phyloP scores from a whole-genome alignment of 2,888 invertebrate genomes.

The Dugesia japonica region DNA sequence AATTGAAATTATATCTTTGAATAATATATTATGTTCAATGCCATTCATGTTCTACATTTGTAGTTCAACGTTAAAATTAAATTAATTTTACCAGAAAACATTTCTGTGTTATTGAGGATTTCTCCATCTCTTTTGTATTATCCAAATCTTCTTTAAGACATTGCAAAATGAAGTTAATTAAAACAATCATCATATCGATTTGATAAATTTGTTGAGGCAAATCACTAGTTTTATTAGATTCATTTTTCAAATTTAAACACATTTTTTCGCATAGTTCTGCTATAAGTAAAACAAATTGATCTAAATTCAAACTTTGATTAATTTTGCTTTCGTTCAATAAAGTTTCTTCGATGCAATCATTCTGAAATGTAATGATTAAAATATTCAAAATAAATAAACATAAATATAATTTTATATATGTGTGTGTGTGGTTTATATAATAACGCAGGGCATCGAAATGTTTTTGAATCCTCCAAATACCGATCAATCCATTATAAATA shows the following conservation, averaged over 20 bases:
- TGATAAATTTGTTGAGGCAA: conserved; percentile 9
- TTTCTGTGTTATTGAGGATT: neutral
- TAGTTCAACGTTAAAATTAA: too few species aligned
- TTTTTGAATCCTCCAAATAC: too few species aligned
- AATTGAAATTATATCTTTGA: neutral
- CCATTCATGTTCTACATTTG: neutral
- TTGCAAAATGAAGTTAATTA: neutral
- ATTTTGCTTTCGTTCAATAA: neutral
- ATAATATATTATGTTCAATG: neutral
- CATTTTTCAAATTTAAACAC: neutral
- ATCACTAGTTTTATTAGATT: neutral
- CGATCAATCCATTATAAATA: too few species aligned
- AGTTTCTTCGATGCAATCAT: neutral
- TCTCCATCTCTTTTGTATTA: neutral
- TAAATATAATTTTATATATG: too few species aligned
- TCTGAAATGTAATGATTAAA: neutral
- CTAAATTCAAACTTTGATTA: neutral
- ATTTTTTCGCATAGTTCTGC: neutral
- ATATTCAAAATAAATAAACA: too few species aligned
- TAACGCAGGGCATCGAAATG: too few species aligned
- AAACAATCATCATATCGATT: neutral
- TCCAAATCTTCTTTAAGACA: neutral
- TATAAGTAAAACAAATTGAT: neutral
- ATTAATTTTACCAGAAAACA: neutral
- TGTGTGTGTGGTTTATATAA: too few species aligned